phyloP scores from a whole-genome alignment of 2,797 vertebrate genomes.

The Sebastes itinus region DNA sequence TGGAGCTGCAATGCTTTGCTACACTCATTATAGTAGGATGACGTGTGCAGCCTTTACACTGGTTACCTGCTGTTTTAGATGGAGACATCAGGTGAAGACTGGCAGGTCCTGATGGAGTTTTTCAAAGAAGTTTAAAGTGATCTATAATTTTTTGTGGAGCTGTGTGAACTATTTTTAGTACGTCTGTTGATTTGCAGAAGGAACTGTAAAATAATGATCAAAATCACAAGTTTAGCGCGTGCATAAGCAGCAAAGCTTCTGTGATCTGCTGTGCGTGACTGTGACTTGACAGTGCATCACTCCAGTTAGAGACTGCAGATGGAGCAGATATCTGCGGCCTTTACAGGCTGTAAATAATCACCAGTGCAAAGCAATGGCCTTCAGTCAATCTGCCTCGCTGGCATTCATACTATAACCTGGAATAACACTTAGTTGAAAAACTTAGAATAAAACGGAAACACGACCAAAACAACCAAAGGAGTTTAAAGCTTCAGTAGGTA shows the following conservation, averaged over 20 bases:
- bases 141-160: background rate
- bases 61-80: background rate
- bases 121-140: background rate
- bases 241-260: background rate
- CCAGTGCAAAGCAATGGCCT: background rate
- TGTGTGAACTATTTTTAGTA: background rate
- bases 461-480: no score
- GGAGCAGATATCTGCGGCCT: background rate
- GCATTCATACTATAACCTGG: no score
- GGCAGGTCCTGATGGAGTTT: background rate
- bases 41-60: background rate
- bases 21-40: background rate
- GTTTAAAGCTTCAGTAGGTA: no score
- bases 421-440: no score
- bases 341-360: background rate
- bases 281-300: background rate
- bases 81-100: background rate
- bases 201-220: background rate
- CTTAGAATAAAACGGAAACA: no score
- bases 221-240: background rate
- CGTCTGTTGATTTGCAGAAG: no score
- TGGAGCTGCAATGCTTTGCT: background rate
- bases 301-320: background rate
- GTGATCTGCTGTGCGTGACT: background rate
- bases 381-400: background rate